A percentile compares a stretch with the other conserved stretches of the same genome.
Evolutionary conservation across 2,113 vertebrate species (phyloP).

Genomic region (Chlorocebus sabaeus): DNA sequence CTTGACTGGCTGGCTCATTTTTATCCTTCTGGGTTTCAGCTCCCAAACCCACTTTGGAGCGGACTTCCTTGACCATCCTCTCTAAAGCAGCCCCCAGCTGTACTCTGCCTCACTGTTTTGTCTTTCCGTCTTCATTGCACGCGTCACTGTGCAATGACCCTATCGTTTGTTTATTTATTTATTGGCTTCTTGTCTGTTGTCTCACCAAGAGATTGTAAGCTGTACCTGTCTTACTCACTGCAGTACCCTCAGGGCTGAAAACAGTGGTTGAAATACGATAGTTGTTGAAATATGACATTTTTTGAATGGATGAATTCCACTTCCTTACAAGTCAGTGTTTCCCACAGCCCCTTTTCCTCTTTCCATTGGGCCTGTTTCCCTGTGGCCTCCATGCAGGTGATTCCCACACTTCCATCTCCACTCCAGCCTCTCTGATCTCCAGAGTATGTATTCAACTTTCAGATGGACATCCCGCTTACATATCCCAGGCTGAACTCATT

Average conservation of each 20-base stretch:
- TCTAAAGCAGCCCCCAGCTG: background rate
- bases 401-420: too few relatives aligned
- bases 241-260: background rate
- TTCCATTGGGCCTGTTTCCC: background rate
- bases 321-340: background rate
- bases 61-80: background rate
- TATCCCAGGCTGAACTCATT: background rate
- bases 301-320: background rate
- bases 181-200: background rate
- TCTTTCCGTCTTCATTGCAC: background rate
- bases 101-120: background rate
- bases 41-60: background rate
- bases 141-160: fast-evolving
- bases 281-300: background rate
- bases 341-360: background rate
- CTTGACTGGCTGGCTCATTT: background rate
- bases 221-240: background rate
- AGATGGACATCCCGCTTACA: background rate
- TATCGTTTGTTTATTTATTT: background rate
- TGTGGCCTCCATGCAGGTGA: background rate
- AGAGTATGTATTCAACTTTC: background rate
- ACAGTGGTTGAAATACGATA: background rate
- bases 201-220: background rate
- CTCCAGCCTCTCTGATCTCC: background rate
- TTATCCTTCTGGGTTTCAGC: background rate